Evolutionary conservation across 30 jellyfish, hydroid and myxozoan genomes (phyloP), one percentile per base, ranked within the genome.

Genomic region (Aurelia sp.): DNA sequence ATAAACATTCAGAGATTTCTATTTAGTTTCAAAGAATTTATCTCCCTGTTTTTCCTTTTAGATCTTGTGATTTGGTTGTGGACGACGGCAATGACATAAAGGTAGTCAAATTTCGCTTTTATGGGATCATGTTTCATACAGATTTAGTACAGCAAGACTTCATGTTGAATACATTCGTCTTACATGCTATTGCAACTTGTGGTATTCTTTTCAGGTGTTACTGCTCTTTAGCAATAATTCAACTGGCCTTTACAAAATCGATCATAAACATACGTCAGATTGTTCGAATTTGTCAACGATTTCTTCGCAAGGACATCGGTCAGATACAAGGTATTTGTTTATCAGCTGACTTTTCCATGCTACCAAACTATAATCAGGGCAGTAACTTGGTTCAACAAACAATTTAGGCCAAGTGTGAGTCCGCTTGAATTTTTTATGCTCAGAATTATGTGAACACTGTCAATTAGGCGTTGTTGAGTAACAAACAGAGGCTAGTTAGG

Each of bases 261-360:
- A 59, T 66, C 84, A 69, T 21, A 81, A 51, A 47, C 88, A 66
- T 53, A 47, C 86, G 33, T 47, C 73, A 40, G 86, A 63, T 20
- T 79, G 73, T 84, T 89, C 87, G 40, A 76, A 20, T 80, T 66
- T 63, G 89, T 73, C 98, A 18, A 27, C 76, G 12, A 71, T 93
- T 11, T 33, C 94, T 20, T 71, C 60, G 13, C 89, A 82, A 73
- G 97, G 98, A 9, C 98, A 93, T 80, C 85, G 98, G 55, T 70
- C 97, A 17, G 98, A 93, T 59, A 74, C 87, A 30, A 93, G 98
- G 98, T 93, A 76, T 21, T 44, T 44, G 7, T 37, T 55, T 27
- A 27, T 27, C 33, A 27, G 2, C 2, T 27, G 33, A 27, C 33
- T 27, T 27, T 27, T 27, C 33, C 33, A 27, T 27, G 33, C 33